Conservation (phyloP, 2,797 vertebrate genomes). For the Petrocephalus schoutedeni region DNA sequence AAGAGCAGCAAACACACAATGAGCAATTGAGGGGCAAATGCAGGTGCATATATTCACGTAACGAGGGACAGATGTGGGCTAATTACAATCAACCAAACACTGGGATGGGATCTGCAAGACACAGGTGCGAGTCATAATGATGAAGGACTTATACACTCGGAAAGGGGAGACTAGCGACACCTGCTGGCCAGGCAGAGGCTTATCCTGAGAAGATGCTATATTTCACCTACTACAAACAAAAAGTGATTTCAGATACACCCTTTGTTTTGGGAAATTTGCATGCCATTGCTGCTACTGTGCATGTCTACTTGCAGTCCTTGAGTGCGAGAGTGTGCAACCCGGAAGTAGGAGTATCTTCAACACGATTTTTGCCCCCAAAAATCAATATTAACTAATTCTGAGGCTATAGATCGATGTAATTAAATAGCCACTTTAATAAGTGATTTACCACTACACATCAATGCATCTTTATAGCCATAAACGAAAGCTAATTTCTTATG, state of each 20-base stretch:
- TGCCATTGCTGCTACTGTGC: neutral
- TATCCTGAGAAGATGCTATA: neutral
- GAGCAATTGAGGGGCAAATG: too few relatives aligned
- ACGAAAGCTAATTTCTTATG: neutral
- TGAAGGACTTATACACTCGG: neutral
- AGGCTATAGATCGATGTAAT: neutral
- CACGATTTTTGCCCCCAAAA: neutral
- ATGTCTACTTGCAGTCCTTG: neutral
- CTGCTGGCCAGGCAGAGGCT: neutral
- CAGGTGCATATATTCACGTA: too few relatives aligned
- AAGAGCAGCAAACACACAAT: too few relatives aligned
- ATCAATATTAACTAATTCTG: neutral
- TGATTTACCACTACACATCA: neutral
- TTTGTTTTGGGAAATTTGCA: neutral
- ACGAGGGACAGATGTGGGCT: too few relatives aligned
- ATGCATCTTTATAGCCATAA: neutral
- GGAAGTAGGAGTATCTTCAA: neutral
- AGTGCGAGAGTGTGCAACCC: neutral
- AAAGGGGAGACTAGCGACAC: neutral
- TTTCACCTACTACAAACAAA: neutral
- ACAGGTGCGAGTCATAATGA: too few relatives aligned
- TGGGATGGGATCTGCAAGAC: too few relatives aligned
- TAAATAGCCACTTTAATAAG: neutral
- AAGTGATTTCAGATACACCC: neutral
- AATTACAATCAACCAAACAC: too few relatives aligned